A percentile compares a stretch with the other conserved stretches of the same genome.
These are phyloP conservation scores for Wiebesia pumilae DNA, from an alignment of 1,140 invertebrate species.

Conservation along the genomic window DNA sequence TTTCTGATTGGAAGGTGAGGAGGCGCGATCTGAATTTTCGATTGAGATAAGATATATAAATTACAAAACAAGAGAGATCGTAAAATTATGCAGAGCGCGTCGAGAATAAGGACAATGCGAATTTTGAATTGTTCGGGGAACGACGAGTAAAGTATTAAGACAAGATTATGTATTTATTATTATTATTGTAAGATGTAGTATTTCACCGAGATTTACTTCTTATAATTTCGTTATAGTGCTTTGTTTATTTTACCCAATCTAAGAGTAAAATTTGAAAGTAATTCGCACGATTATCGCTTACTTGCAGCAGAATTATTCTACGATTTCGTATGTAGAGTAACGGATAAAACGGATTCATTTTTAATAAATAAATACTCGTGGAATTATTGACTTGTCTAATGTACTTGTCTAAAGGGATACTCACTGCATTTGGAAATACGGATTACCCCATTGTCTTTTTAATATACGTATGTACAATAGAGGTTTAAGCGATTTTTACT, in stretches of 20 bases:
- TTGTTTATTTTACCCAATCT: neutral
- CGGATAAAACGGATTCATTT: too few species aligned
- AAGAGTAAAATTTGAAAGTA: neutral
- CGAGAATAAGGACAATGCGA: neutral
- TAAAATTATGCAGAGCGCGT: neutral
- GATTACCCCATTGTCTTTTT: too few species aligned
- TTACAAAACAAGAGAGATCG: neutral
- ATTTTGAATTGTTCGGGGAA: neutral
- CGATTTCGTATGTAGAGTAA: too few species aligned
- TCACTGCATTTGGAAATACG: too few species aligned
- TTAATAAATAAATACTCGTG: too few species aligned
- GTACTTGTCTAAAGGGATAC: too few species aligned
- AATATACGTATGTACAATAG: too few species aligned
- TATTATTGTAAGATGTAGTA: neutral
- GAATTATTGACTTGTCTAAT: neutral
- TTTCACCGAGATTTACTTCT: neutral
- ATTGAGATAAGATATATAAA: slow-evolving; percentile 34
- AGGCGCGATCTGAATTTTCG: slow-evolving; percentile 37
- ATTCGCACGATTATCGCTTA: neutral
- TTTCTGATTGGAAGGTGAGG: neutral
- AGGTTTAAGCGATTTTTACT: too few species aligned
- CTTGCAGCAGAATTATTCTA: too few species aligned
- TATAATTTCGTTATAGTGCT: neutral
- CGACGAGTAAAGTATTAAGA: neutral
- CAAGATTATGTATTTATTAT: neutral